Evolutionary conservation across 2,113 vertebrate species (phyloP).

Genomic region (Brachionichthys hirsutus): DNA sequence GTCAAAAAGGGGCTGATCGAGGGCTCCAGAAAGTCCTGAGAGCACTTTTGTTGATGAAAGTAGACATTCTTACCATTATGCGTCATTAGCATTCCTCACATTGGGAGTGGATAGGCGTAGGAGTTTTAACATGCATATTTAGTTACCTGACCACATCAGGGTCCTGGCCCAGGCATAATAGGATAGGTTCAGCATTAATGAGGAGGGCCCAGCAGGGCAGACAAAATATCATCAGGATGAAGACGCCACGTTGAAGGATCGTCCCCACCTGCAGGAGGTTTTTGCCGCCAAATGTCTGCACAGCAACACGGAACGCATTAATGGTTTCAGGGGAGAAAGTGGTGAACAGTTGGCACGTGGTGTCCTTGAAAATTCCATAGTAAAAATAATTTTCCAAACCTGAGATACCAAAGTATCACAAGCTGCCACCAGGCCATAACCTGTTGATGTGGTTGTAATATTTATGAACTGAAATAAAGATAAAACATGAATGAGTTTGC

Average conservation of each 20-base stretch:
- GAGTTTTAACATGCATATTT: background rate
- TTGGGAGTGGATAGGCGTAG: background rate
- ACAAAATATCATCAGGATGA: constrained; percentile 88
- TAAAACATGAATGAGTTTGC: constrained; percentile 20
- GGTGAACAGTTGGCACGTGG: background rate
- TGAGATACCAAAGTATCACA: constrained; percentile 93
- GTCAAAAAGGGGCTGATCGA: no score
- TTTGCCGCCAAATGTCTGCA: constrained; percentile 84
- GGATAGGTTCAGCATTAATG: constrained; percentile 83
- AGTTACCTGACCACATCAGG: constrained; percentile 85
- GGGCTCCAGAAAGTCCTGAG: no score
- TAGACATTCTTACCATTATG: no score
- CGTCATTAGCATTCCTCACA: no score
- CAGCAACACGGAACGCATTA: constrained; percentile 19
- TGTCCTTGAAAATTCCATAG: no score
- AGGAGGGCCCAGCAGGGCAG: constrained; percentile 92
- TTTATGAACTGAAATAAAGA: constrained; percentile 83
- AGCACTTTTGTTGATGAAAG: no score
- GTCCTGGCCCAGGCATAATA: constrained; percentile 83
- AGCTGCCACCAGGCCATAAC: constrained; percentile 83
- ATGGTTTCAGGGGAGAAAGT: constrained; percentile 4
- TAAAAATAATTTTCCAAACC: constrained; percentile 69
- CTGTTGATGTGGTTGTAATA: constrained; percentile 82
- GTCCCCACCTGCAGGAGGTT: constrained; percentile 86
- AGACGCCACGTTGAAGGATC: constrained; percentile 83